These are phyloP conservation scores for Asbolus verrucosus DNA, from an alignment of 1,140 invertebrate genomes.

Conservation along the genomic window DNA sequence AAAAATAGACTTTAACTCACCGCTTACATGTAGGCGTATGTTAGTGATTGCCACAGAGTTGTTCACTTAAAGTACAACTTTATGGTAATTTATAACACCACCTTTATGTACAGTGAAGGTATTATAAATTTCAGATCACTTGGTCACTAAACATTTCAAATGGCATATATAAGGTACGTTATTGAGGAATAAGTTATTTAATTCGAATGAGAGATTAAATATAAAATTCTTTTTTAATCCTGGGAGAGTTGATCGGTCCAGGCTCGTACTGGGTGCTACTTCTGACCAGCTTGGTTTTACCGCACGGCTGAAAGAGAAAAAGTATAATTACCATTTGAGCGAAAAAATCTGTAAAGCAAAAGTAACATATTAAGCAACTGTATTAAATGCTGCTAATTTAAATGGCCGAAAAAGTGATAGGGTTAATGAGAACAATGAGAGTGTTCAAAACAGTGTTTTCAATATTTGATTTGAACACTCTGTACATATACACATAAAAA, in stretches of 20 bases:
- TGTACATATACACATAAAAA: conserved; percentile 6
- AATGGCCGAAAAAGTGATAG: too few relatives aligned
- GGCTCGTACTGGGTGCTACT: conserved; percentile 64
- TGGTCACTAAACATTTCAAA: too few relatives aligned
- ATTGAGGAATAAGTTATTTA: conserved; percentile 17
- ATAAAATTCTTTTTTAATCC: conserved; percentile 54
- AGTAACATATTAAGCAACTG: background rate
- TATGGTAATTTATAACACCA: too few relatives aligned
- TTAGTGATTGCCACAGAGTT: too few relatives aligned
- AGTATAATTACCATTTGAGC: background rate
- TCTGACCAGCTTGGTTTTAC: conserved; percentile 61
- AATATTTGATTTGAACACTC: background rate
- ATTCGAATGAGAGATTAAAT: conserved; percentile 22
- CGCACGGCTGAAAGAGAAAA: conserved; percentile 55
- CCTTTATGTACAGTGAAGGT: too few relatives aligned
- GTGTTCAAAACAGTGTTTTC: background rate
- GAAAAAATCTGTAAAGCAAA: too few relatives aligned
- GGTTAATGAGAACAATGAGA: too few relatives aligned
- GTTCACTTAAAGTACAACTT: too few relatives aligned
- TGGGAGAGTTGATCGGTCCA: conserved; percentile 61
- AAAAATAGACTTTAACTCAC: too few relatives aligned
- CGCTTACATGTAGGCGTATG: too few relatives aligned
- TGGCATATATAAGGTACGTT: conserved; percentile 47
- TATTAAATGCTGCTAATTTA: too few relatives aligned
- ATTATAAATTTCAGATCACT: too few relatives aligned